These are phyloP conservation scores for Stegophylla sp. DNA, from an alignment of 2,888 invertebrate species.

Conservation along the genomic window DNA sequence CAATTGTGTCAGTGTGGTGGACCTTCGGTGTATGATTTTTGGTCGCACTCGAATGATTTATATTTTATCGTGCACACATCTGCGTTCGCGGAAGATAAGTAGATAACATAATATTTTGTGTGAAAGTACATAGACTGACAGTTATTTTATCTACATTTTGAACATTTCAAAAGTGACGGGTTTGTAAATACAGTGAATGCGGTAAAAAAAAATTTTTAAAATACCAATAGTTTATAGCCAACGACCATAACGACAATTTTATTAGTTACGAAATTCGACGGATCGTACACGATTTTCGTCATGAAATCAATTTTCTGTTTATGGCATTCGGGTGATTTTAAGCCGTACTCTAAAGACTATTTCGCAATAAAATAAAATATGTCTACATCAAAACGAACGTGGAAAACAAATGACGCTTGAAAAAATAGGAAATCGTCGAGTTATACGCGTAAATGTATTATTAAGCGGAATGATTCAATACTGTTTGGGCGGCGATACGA, in stretches of 20 bases:
- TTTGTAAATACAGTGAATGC: not conserved
- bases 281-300: constrained; percentile 31
- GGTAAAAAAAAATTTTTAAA: not conserved
- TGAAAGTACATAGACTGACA: constrained; percentile 2
- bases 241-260: constrained; percentile 32
- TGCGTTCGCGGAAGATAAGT: not conserved
- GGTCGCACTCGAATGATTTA: constrained; percentile 2
- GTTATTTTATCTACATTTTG: not conserved
- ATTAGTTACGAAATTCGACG: constrained; percentile 27
- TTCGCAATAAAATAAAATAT: not conserved
- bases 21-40: constrained; percentile 7
- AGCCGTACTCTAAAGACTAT: not conserved
- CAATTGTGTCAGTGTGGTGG: constrained; percentile 45
- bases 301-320: constrained; percentile 18
- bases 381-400: not conserved
- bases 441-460: not conserved
- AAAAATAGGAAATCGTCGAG: not conserved
- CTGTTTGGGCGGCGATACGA: not conserved
- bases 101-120: constrained; percentile 11
- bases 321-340: not conserved
- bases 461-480: not conserved
- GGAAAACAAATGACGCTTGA: not conserved
- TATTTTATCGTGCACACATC: not conserved
- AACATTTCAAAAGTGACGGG: not conserved
- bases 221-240: not conserved